These are phyloP conservation scores for Pholis gunnellus DNA, from an alignment of 2,113 vertebrate species.

Conservation along the genomic window DNA sequence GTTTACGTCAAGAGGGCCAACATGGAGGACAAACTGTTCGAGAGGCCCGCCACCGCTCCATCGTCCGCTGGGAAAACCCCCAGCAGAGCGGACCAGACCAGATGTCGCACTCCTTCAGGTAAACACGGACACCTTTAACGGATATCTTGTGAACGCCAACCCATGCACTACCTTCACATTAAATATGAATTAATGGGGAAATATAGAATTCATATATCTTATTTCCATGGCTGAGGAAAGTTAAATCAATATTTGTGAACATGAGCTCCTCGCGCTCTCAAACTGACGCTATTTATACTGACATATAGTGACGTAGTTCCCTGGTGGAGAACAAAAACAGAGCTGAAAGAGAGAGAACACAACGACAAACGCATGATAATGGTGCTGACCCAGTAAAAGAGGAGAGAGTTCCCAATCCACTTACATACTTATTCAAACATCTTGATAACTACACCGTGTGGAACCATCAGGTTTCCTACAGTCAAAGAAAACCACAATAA, in stretches of 20 bases:
- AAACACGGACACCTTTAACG: not conserved
- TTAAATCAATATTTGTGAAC: not conserved
- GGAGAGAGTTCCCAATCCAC: not conserved
- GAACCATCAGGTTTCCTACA: not conserved
- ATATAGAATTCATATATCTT: not conserved
- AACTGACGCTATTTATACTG: not conserved
- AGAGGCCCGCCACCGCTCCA: slow-evolving; percentile 71
- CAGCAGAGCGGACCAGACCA: slow-evolving; percentile 82
- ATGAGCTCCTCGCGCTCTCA: not conserved
- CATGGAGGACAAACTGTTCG: slow-evolving; percentile 95
- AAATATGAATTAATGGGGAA: not conserved
- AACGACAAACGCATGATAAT: not conserved
- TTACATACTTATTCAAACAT: slow-evolving; percentile 14
- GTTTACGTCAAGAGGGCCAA: slow-evolving; percentile 96
- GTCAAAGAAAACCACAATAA: not conserved
- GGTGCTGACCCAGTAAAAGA: not conserved
- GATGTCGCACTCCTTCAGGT: slow-evolving; percentile 85
- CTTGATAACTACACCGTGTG: not conserved
- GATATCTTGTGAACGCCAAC: not conserved
- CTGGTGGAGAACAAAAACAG: too few relatives aligned
- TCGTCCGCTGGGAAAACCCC: slow-evolving; percentile 81
- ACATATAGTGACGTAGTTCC: too few relatives aligned
- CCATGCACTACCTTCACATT: not conserved
- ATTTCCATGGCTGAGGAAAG: not conserved
- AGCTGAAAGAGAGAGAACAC: too few relatives aligned